Percentiles rank a stretch among this genome's conserved stretches.
phyloP scores from a whole-genome alignment of 2,113 vertebrate species.

The Phoenicopterus ruber region DNA sequence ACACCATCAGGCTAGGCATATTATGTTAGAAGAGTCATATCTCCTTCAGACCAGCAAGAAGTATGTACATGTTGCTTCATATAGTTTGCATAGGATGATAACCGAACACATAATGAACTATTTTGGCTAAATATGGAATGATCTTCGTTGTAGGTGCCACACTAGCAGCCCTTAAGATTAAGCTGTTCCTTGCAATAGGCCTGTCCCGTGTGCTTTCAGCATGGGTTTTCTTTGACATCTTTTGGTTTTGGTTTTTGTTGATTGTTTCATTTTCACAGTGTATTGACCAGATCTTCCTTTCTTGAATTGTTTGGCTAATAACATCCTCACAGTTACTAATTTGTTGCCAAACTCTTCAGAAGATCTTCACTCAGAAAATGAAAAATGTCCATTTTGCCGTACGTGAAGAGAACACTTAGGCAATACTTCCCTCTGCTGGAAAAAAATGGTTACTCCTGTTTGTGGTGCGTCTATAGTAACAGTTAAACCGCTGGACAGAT shows the following conservation, averaged over 20 bases:
- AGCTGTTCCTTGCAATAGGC: background rate
- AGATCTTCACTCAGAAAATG: background rate
- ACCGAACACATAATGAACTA: background rate
- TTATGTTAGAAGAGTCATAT: background rate
- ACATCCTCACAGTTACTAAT: background rate
- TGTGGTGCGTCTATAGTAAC: background rate
- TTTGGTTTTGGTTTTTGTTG: background rate
- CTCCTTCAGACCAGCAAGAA: background rate
- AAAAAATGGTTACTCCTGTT: background rate
- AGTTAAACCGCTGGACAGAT: background rate
- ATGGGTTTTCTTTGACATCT: background rate
- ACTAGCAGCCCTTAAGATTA: background rate
- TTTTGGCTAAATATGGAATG: background rate
- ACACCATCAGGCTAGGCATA: background rate
- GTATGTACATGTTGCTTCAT: background rate
- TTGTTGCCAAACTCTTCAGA: background rate
- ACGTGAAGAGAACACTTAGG: constrained; percentile 25
- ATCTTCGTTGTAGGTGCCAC: background rate
- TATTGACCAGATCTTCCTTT: background rate
- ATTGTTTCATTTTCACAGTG: background rate
- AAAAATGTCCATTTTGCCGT: background rate
- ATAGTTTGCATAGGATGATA: background rate
- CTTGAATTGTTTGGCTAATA: background rate
- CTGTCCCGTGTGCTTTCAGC: background rate
- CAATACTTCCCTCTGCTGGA: constrained; percentile 75